Percentiles rank a stretch among this genome's conserved stretches.
Conservation (phyloP, 2,113 vertebrate genomes). For the Xiphias gladius region DNA sequence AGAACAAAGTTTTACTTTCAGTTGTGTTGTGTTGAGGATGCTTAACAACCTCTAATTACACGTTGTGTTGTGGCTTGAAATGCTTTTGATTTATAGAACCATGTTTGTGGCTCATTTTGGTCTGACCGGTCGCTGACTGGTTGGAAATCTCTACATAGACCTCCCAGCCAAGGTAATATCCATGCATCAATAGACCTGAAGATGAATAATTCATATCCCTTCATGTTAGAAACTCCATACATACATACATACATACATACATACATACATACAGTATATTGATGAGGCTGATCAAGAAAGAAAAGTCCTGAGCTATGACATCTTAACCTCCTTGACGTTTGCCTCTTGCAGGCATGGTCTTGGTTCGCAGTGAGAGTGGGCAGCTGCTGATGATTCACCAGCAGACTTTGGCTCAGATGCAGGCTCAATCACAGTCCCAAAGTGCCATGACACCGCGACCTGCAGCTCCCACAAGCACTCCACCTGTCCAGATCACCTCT, state of each 20-base stretch:
- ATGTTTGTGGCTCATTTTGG: slow-evolving; percentile 22
- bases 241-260: neutral
- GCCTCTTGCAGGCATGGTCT: slow-evolving; percentile 90
- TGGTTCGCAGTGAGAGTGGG: slow-evolving; percentile 94
- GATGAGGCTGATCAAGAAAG: neutral
- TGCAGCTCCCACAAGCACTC: slow-evolving; percentile 91
- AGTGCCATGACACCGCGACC: slow-evolving; percentile 91
- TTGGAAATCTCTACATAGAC: neutral
- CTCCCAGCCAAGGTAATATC: neutral
- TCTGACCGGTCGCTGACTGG: neutral
- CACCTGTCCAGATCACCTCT: slow-evolving; percentile 92
- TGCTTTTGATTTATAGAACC: neutral
- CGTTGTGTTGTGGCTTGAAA: neutral
- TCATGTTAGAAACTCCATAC: neutral
- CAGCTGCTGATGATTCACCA: slow-evolving; percentile 95
- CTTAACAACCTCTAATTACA: slow-evolving; percentile 1
- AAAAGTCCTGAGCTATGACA: slow-evolving; percentile 18
- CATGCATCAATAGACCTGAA: neutral
- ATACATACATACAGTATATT: neutral
- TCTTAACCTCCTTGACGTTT: slow-evolving; percentile 7
- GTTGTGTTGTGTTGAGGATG: neutral
- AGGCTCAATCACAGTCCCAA: slow-evolving; percentile 94
- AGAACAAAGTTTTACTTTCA: neutral
- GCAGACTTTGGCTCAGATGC: slow-evolving; percentile 95
- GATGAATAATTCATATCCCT: neutral